Percentiles rank a stretch among this genome's conserved stretches.
Conservation (phyloP, 1,140 invertebrate genomes). For the Drosophila saltans region DNA sequence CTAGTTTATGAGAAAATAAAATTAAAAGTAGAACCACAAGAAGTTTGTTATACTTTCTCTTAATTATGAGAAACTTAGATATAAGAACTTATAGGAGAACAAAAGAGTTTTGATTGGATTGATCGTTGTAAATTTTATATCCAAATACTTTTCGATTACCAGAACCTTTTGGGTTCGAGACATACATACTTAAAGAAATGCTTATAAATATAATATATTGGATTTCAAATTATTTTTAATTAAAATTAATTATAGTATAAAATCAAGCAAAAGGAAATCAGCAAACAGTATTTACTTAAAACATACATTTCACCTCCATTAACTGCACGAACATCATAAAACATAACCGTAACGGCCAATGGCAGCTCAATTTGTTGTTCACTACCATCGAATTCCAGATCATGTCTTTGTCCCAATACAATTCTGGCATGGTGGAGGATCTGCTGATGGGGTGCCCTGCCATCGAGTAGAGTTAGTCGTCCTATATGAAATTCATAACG, state of each 20-base stretch:
- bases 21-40: too few species aligned
- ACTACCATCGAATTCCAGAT: constrained; percentile 65
- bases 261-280: background rate
- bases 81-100: too few species aligned
- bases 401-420: constrained; percentile 62
- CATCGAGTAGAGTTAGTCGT: constrained; percentile 26
- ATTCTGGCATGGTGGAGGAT: constrained; percentile 56
- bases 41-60: too few species aligned
- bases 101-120: too few species aligned
- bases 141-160: too few species aligned
- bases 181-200: too few species aligned
- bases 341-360: constrained; percentile 64
- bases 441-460: constrained; percentile 48
- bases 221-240: too few species aligned
- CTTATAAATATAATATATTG: too few species aligned
- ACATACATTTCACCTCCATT: background rate
- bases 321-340: constrained; percentile 38
- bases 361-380: constrained; percentile 66
- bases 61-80: too few species aligned
- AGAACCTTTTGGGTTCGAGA: too few species aligned
- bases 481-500: constrained; percentile 69
- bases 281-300: background rate
- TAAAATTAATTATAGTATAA: background rate
- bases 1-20: background rate
- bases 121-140: too few species aligned